These are phyloP conservation scores for Porphyrio hochstetteri DNA, from an alignment of 2,113 vertebrate species.

Conservation along the genomic window DNA sequence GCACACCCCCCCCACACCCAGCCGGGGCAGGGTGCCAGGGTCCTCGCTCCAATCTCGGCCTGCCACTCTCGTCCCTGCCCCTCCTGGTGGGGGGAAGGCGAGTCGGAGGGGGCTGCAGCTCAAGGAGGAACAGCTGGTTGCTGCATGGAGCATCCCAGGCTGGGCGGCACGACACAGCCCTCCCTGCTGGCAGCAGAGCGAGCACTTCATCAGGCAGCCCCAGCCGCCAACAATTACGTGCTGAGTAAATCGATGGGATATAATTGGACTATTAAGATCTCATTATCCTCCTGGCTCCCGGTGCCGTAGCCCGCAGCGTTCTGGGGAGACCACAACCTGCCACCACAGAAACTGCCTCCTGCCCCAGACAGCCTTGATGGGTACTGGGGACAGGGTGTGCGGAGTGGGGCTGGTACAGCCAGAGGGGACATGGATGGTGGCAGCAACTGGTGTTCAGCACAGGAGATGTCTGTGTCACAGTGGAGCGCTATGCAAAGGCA, in stretches of 20 bases:
- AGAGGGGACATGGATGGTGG: neutral
- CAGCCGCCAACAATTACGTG: slow-evolving; percentile 71
- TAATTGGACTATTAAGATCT: slow-evolving; percentile 86
- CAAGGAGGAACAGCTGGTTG: slow-evolving; percentile 26
- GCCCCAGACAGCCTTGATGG: neutral
- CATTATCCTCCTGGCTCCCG: slow-evolving; percentile 78
- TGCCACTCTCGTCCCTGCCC: neutral
- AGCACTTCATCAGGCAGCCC: slow-evolving; percentile 65
- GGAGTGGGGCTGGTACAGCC: neutral
- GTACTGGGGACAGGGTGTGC: neutral
- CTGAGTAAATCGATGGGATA: slow-evolving; percentile 76
- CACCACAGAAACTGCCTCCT: slow-evolving; percentile 7
- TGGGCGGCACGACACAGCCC: neutral
- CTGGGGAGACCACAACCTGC: neutral
- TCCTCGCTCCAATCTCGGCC: neutral
- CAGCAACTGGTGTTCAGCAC: neutral
- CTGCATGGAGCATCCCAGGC: neutral
- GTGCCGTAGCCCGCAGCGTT: neutral
- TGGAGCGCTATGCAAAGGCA: neutral
- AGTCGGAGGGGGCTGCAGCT: neutral
- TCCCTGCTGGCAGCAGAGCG: slow-evolving; percentile 41
- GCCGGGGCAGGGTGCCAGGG: neutral
- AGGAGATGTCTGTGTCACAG: neutral
- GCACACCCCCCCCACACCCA: neutral
- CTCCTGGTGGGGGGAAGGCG: neutral